phyloP scores from a whole-genome alignment of 2,888 invertebrate genomes.

The Aphidoletes aphidimyza region DNA sequence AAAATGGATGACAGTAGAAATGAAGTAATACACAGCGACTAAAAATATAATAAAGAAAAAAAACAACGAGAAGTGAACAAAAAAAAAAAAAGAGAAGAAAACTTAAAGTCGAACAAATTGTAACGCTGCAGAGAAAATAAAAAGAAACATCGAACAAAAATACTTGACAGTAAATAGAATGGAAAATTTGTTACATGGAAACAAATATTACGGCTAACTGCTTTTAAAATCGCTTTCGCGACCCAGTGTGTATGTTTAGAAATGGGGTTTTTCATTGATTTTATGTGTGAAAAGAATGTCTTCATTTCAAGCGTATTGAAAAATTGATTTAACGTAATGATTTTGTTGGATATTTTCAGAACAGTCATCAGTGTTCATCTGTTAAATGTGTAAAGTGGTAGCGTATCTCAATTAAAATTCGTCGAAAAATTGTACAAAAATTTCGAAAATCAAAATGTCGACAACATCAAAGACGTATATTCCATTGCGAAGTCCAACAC shows the following conservation, averaged over 20 bases:
- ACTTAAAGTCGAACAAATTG: neutral
- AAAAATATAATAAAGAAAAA: too few species aligned
- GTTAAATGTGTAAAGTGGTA: neutral
- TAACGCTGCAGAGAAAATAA: neutral
- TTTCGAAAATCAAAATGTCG: neutral
- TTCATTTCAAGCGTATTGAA: neutral
- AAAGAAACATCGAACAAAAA: neutral
- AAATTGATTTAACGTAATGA: neutral
- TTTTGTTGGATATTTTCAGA: neutral
- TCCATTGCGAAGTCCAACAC: slow-evolving; percentile 56
- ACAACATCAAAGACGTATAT: neutral
- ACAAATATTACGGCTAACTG: slow-evolving; percentile 25
- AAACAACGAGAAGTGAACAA: neutral
- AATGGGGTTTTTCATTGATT: slow-evolving; percentile 6
- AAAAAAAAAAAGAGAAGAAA: neutral
- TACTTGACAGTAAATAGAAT: slow-evolving; percentile 43
- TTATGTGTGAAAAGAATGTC: slow-evolving; percentile 9
- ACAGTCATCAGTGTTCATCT: neutral
- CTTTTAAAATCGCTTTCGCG: neutral
- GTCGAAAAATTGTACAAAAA: neutral
- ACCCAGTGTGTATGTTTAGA: neutral
- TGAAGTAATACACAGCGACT: slow-evolving; percentile 37
- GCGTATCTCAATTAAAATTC: neutral
- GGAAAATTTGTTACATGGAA: slow-evolving; percentile 4
- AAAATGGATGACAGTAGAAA: slow-evolving; percentile 44